Conservation (phyloP, 1,140 invertebrate genomes). For the Danaus melanippus region DNA sequence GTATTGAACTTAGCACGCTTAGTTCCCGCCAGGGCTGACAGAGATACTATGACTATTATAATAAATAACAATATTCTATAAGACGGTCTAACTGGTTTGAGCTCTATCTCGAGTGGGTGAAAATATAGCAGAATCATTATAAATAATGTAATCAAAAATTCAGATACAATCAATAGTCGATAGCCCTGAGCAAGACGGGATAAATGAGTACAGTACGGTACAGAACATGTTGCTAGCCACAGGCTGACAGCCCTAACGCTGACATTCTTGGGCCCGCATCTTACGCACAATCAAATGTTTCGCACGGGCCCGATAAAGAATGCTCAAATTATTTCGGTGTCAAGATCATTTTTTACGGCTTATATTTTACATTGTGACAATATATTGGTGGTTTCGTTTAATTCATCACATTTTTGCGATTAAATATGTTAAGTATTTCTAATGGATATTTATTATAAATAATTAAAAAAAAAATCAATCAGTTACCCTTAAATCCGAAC, state of each 20-base stretch:
- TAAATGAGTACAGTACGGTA: conserved; percentile 12
- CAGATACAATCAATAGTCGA: conserved; percentile 1
- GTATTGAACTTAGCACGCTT: conserved; percentile 38
- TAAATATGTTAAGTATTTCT: neutral
- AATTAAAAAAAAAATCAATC: conserved; percentile 2
- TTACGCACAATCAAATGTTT: conserved; percentile 6
- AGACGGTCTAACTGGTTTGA: too few species aligned
- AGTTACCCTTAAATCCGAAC: conserved; percentile 52
- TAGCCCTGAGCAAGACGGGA: conserved; percentile 9
- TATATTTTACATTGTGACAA: too few species aligned
- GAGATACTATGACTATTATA: neutral
- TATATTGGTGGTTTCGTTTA: neutral
- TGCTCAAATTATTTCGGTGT: too few species aligned
- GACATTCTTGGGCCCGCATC: conserved; percentile 13
- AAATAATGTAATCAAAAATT: conserved; percentile 1
- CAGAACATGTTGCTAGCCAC: conserved; percentile 9
- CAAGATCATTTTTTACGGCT: too few species aligned
- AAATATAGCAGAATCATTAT: conserved; percentile 1
- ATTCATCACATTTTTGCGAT: too few species aligned
- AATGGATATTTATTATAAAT: neutral
- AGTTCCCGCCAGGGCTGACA: conserved; percentile 18
- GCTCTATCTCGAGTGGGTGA: too few species aligned
- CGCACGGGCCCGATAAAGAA: too few species aligned
- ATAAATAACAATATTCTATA: too few species aligned
- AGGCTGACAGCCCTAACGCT: conserved; percentile 2